Evolutionary conservation across 2,797 vertebrate genomes (phyloP).

Genomic region (Pseudochirops cupreus): DNA sequence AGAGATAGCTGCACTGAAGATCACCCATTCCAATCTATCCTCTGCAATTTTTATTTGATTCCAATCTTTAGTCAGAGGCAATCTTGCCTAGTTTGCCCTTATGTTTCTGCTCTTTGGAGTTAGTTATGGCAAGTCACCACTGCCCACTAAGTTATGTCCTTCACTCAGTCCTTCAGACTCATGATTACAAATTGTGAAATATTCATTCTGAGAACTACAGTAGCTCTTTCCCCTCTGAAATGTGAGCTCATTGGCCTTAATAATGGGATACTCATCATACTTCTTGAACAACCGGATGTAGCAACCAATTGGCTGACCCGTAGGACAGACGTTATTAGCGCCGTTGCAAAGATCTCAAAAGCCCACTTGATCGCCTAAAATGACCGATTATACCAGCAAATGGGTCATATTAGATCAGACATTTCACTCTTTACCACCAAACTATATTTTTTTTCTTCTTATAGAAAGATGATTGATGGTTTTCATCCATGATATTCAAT

Average conservation of each 20-base stretch:
- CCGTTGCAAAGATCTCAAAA: background rate
- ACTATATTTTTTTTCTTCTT: background rate
- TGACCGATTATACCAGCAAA: background rate
- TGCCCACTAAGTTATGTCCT: background rate
- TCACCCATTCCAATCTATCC: background rate
- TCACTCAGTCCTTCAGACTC: background rate
- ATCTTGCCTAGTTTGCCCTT: background rate
- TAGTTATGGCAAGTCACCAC: background rate
- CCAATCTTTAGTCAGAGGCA: background rate
- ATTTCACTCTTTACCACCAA: background rate
- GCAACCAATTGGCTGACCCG: conserved; percentile 20
- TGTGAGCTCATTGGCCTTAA: conserved; percentile 46
- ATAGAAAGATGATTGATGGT: background rate
- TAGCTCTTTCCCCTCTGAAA: conserved; percentile 36
- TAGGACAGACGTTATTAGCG: conserved; percentile 3
- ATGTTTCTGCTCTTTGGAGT: background rate
- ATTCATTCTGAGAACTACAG: background rate
- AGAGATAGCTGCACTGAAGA: background rate
- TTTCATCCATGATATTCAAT: background rate
- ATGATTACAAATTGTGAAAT: conserved; percentile 18
- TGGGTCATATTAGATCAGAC: background rate
- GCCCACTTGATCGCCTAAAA: background rate
- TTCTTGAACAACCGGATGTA: conserved; percentile 8
- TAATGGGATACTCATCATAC: conserved; percentile 22
- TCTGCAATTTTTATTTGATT: background rate